Evolutionary conservation across 2,797 vertebrate species (phyloP).

Genomic region (Leuciscus waleckii): DNA sequence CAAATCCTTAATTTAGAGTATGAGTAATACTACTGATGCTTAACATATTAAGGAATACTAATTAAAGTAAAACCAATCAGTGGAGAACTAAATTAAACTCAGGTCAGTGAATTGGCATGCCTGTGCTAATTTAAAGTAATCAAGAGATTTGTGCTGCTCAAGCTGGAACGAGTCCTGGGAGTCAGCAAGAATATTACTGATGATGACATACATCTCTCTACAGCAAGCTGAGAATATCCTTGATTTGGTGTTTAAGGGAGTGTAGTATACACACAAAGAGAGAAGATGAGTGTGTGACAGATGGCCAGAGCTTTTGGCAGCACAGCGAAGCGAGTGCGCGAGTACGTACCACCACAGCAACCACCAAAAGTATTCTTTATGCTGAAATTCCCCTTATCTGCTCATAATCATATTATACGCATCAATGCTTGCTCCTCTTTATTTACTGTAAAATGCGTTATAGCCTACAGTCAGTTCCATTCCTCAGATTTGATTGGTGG

Average conservation of each 20-base stretch:
- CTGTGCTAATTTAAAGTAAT: conserved; percentile 30
- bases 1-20: background rate
- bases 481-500: background rate
- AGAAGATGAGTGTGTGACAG: conserved; percentile 54
- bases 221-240: conserved; percentile 32
- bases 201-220: conserved; percentile 38
- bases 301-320: conserved; percentile 58
- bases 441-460: background rate
- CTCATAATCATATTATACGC: background rate
- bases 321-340: conserved; percentile 21
- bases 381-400: conserved; percentile 15
- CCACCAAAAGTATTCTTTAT: conserved; percentile 35
- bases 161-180: conserved; percentile 23
- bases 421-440: background rate
- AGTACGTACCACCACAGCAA: conserved; percentile 28
- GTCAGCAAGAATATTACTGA: conserved; percentile 38
- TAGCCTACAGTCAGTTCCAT: background rate
- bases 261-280: conserved; percentile 46
- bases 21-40: conserved; percentile 10
- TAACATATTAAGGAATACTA: conserved; percentile 24
- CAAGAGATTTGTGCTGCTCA: conserved; percentile 20
- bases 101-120: conserved; percentile 14
- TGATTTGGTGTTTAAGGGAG: conserved; percentile 52
- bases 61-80: conserved; percentile 34
- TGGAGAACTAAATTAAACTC: conserved; percentile 30